Base-by-base conservation (phyloP, 2,888 invertebrate genomes). In the Hemistola chrysoprasaria region DNA sequence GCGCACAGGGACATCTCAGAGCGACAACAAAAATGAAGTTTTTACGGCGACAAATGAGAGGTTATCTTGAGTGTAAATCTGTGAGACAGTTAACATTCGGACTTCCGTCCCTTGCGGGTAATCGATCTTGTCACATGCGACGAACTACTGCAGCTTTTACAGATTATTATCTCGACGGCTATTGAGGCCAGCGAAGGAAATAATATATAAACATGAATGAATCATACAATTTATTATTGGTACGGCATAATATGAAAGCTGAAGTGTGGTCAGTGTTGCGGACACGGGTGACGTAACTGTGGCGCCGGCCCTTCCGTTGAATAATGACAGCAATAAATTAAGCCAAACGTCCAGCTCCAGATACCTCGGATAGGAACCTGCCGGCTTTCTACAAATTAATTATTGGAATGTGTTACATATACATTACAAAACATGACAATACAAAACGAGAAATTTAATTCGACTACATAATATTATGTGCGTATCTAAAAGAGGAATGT, bases 271-370 rank as follows among this genome's bases (percentile, higher is more conserved):
- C 49, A 48, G 63, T 64, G 34, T 30, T 6, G 9, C 6, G 31
- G 65, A 55, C 56, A 52, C 46, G 58, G 52, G 52, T 71, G 70
- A 69, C 66, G 64, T 68, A 66, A 70, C 37, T 29, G 43, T 44
- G 53, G 52, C 56, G 61, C 56, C 55, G 54, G 57, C 51, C 34
- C 50, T 30, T 36, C 38, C 43, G 30, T 41, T 70, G 60, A 76
- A 63, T 74, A 78, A 78, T 75, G 58, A 57, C 46, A 33, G 40
- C 55, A 44, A 78, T 78, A 75, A 75, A 78, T 79, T 72, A 68
- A 56, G 53, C 59, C 40, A 39, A 53, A 53, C 59, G 66, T 71
- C 76, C 71, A 73, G 32, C 27, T n/a, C 41, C 36, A 39, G 34
- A 43, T 31, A 39, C 34, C 25, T 30, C 38, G 21, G 38, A 44